A percentile compares a stretch with the other conserved stretches of the same genome.
phyloP scores from a whole-genome alignment of 2,113 vertebrate species.

The Eretmochelys imbricata region DNA sequence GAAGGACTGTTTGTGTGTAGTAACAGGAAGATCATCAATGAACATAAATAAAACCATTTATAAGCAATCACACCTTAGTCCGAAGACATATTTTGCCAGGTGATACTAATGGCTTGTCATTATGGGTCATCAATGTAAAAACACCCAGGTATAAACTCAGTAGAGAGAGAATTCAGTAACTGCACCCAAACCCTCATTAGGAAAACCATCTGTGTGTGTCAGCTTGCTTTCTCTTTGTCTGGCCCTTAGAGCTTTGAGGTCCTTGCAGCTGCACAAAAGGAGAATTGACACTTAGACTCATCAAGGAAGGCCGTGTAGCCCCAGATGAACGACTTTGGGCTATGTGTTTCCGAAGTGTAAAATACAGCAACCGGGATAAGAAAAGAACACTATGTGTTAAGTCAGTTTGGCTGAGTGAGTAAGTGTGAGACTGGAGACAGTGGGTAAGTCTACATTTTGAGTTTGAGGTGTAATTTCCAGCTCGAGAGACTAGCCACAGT shows the following conservation, averaged over 20 bases:
- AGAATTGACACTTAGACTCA: background rate
- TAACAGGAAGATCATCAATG: background rate
- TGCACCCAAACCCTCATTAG: too few relatives aligned
- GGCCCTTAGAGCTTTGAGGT: background rate
- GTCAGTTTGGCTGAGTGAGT: background rate
- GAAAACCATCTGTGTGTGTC: too few relatives aligned
- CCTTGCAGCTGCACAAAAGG: background rate
- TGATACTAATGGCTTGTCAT: background rate
- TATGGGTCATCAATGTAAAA: background rate
- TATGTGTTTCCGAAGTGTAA: background rate
- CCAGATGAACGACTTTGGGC: background rate
- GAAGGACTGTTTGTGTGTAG: background rate
- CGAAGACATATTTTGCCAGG: background rate
- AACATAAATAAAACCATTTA: background rate
- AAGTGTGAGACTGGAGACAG: background rate
- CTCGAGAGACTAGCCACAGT: background rate
- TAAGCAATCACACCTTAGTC: background rate
- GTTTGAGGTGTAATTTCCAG: background rate
- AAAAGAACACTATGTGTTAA: background rate
- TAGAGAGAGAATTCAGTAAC: background rate
- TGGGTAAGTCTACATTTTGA: background rate
- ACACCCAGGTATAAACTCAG: background rate
- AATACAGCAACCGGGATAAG: background rate
- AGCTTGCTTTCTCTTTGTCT: too few relatives aligned
- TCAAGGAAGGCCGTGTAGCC: background rate